Evolutionary conservation across 2,888 invertebrate species (phyloP), one percentile per base, ranked within the genome.

Genomic region (Platycheirus albimanus): DNA sequence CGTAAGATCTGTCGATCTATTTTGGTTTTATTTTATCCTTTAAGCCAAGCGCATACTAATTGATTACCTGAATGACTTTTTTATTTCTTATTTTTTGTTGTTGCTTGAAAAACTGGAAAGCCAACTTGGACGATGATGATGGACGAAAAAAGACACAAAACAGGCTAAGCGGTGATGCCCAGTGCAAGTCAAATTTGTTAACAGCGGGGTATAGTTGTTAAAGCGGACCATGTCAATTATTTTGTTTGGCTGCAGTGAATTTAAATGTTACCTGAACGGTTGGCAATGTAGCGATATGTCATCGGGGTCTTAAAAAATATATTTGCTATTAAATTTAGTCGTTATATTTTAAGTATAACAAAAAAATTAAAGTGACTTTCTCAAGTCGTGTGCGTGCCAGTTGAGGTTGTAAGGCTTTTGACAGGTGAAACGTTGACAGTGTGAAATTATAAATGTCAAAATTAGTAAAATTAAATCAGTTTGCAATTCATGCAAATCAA

Each of bases 1-100:
- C 45, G 77, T 38, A 77, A 83, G 67, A 63, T 10, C 56, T 63
- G 77, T 28, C 72, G 72, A 72, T 83, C 72, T 83, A 83, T 83
- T 83, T 83, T 33, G n/a, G 13, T n/a, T 33, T 30, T 38, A 30
- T 36, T 38, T 83, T 64, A 78, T 74, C 78, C 72, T 72, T 69
- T 47, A 63, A 78, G 20, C 77, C 71, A 76, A 66, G 58, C 76
- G 58, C 76, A 70, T 75, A 77, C 76, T 81, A 81, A 81, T 81
- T 77, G 81, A 81, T 81, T 81, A 80, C 64, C 80, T 64, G 76
- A 61, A 61, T 67, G 61, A 19, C 19, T 45, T 19, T 54, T 38
- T 49, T 64, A 33, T 45, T 36, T 66, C n/a, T 63, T 11, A 5
- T 61, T 51, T 33, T 41, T 36, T 38, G 61, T 20, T 15, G 41